Percentiles rank a stretch among this genome's conserved stretches.
Evolutionary conservation across 2,113 vertebrate genomes (phyloP).

Genomic region (Chaenogobius annularis): DNA sequence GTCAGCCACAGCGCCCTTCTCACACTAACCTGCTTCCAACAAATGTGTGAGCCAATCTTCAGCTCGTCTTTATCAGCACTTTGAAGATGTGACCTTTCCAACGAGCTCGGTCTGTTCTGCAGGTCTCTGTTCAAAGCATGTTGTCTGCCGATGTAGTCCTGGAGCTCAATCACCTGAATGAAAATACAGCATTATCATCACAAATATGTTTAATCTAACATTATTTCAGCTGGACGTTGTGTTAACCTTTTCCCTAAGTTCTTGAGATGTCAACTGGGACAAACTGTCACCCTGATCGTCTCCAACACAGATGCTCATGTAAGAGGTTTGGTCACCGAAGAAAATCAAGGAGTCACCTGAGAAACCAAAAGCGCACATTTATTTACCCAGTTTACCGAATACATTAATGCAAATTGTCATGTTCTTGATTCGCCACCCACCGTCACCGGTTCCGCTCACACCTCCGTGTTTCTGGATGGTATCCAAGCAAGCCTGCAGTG

Average conservation of each 20-base stretch:
- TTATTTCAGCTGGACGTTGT: not conserved
- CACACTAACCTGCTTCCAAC: slow-evolving; percentile 54
- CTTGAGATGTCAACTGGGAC: slow-evolving; percentile 82
- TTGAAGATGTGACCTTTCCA: slow-evolving; percentile 34
- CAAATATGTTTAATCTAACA: too few species aligned
- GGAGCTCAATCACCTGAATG: slow-evolving; percentile 82
- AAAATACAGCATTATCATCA: not conserved
- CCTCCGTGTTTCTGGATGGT: slow-evolving; percentile 79
- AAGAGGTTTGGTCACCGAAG: slow-evolving; percentile 92
- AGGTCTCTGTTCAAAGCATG: slow-evolving; percentile 79
- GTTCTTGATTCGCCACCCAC: slow-evolving; percentile 53
- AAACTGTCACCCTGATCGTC: slow-evolving; percentile 78
- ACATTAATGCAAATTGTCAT: not conserved
- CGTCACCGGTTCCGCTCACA: slow-evolving; percentile 74
- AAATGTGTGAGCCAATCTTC: slow-evolving; percentile 13
- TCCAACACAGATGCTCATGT: slow-evolving; percentile 93
- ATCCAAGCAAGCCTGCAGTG: slow-evolving; percentile 78
- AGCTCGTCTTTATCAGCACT: slow-evolving; percentile 19
- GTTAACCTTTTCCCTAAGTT: slow-evolving; percentile 86
- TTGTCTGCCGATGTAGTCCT: slow-evolving; percentile 78
- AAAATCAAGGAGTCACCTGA: slow-evolving; percentile 86
- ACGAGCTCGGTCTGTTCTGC: slow-evolving; percentile 58
- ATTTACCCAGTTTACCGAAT: not conserved
- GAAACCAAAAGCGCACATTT: slow-evolving; percentile 26
- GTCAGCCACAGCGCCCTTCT: not conserved